Base-by-base conservation (phyloP, 2,888 invertebrate genomes). In the Amiota minor region DNA sequence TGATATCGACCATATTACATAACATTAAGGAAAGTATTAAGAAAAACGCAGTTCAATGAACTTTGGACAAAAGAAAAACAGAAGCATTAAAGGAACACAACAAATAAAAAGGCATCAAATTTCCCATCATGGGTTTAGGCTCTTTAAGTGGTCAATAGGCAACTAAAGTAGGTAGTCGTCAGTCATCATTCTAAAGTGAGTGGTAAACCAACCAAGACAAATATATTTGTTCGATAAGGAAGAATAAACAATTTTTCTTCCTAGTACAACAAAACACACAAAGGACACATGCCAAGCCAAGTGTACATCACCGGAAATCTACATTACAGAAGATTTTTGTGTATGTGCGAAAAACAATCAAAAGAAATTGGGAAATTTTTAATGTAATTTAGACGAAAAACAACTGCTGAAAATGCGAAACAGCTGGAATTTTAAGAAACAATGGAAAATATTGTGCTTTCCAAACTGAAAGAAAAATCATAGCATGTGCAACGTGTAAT, bases 271-370 rank as follows among this genome's bases (percentile, higher is more conserved):
- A 14, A 23, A 23, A 23, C 23, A 9, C 59, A 59, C 59, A 59
- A 59, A 59, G 23, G 59, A 59, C 59, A 56, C 10, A n/a, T 16
- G 45, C 45, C 9, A 47, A 46, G 64, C n/a, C 8, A 64, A 23
- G 16, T 45, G 65, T 62, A 45, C 14, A 62, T 16, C 16, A 47
- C 47, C 65, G 65, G 65, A 65, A 65, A 47, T 47, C 65, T 45
- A 65, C 49, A 65, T 65, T 65, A 65, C 47, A 65, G 20, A 45
- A 49, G 65, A 45, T 53, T 14, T 16, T 16, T 14, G 59, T 59
- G 59, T 35, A 35, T 65, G 65, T 47, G 65, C 65, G 18, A 14
- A 65, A 35, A 65, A 65, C 65, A 65, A 65, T 65, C 47, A 65
- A 65, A 65, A 9, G 47, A 65, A 65, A 65, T 35, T 59, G 2